Percentiles rank a stretch among this genome's conserved stretches.
These are phyloP conservation scores for Drosophila pachea DNA, from an alignment of 1,140 invertebrate genomes.

Conservation along the genomic window DNA sequence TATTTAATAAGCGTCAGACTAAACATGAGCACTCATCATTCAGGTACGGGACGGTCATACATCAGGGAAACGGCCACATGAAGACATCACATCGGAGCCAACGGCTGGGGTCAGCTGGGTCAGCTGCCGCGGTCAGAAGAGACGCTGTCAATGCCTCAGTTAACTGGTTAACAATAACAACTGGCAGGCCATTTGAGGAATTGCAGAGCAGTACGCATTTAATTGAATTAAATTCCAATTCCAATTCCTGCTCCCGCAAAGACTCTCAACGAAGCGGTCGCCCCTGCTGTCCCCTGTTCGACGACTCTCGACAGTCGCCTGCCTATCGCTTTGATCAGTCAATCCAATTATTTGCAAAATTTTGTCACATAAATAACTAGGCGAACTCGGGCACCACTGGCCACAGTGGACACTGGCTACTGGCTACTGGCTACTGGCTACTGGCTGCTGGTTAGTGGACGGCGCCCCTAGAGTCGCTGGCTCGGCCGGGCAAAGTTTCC, in stretches of 20 bases:
- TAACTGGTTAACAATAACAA: slow-evolving; percentile 54
- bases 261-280: slow-evolving; percentile 7
- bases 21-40: slow-evolving; percentile 61
- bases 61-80: slow-evolving; percentile 52
- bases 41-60: slow-evolving; percentile 33
- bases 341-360: slow-evolving; percentile 79
- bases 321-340: slow-evolving; percentile 79
- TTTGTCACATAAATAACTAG: slow-evolving; percentile 79
- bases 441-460: not conserved
- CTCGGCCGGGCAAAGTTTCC: not conserved
- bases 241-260: slow-evolving; percentile 13
- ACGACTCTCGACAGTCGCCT: slow-evolving; percentile 1
- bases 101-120: slow-evolving; percentile 56
- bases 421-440: not conserved
- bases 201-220: slow-evolving; percentile 77
- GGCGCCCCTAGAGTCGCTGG: slow-evolving; percentile 30
- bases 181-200: slow-evolving; percentile 70
- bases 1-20: slow-evolving; percentile 68
- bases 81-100: slow-evolving; percentile 54
- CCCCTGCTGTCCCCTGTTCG: too few species aligned
- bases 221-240: slow-evolving; percentile 79
- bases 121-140: slow-evolving; percentile 39
- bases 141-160: too few species aligned
- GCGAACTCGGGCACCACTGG: slow-evolving; percentile 26
- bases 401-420: not conserved